These are phyloP conservation scores for Aphidius colemani DNA, from an alignment of 2,888 invertebrate genomes.

Conservation along the genomic window DNA sequence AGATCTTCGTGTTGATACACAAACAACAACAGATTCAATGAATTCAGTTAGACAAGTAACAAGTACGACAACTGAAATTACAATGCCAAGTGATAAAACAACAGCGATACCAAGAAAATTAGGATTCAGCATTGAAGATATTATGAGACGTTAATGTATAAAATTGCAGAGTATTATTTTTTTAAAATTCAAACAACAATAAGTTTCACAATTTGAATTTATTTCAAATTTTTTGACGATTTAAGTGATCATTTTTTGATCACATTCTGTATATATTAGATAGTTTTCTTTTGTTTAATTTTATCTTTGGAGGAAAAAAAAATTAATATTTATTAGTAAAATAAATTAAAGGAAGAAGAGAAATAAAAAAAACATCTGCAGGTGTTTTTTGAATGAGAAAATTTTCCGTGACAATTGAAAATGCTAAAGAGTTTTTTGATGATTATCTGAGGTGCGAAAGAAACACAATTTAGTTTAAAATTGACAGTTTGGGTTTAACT, in stretches of 20 bases:
- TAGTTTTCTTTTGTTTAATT: not conserved
- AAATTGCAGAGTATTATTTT: not conserved
- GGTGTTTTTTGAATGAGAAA: not conserved
- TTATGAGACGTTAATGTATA: conserved; percentile 77
- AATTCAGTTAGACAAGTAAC: conserved; percentile 7
- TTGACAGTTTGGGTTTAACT: conserved; percentile 19
- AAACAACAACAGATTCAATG: conserved; percentile 7
- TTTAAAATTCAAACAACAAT: not conserved
- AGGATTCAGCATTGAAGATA: conserved; percentile 87
- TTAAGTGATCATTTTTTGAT: conserved; percentile 4
- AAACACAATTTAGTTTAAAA: conserved; percentile 27
- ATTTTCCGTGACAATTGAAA: conserved; percentile 17
- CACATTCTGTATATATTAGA: conserved; percentile 6
- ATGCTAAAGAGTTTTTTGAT: conserved; percentile 2
- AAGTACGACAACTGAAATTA: conserved; percentile 25
- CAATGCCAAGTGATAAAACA: conserved; percentile 27
- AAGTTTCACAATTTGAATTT: not conserved
- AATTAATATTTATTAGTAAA: not conserved
- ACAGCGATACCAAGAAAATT: conserved; percentile 61
- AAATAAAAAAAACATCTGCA: no score
- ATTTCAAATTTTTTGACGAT: not conserved
- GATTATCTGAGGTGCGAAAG: conserved; percentile 19
- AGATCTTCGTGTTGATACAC: conserved; percentile 51
- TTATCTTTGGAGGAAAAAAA: not conserved
- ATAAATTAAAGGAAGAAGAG: no score